Evolutionary conservation across 2,113 vertebrate species (phyloP), one percentile per base, ranked within the genome.

Genomic region (Furnarius figulus): DNA sequence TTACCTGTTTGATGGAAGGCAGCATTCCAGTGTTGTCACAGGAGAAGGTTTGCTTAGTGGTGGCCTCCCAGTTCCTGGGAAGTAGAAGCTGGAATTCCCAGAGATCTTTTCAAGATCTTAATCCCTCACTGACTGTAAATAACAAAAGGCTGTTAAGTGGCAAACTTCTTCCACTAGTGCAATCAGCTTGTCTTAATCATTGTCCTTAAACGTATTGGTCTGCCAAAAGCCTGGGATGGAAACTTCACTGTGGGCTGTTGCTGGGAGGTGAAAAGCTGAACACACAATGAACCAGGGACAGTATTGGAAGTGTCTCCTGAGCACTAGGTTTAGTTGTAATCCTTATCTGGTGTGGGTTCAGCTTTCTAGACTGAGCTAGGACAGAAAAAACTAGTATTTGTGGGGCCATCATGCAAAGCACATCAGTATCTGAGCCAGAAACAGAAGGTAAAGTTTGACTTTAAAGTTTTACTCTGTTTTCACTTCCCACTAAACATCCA

Each of bases 91-190:
- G 76, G 20, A 83, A 62, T 52, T 94, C 55, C 47, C 22, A 23
- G 63, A 86, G 31, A 28, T 80, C 68, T 92, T 13, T 73, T 94
- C 49, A 39, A 66, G 46, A 88, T 55, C 77, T 84, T 68, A 90
- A 79, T 67, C 86, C 37, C 44, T 67, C 83, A 46, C 35, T 72
- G 62, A 58, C 30, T 89, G 76, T 52, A 47, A 77, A 81, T 49
- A 76, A 61, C 58, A 61, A 50, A 80, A 78, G 63, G 70, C 50
- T 8, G 5, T 33, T 74, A 87, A 71, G 46, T 30, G 27, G 13
- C 46, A 74, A 44, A 47, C n/a, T 62, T 78, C 44, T 82, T 53
- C 84, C 33, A 35, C 81, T 89, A 23, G 37, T 89, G 55, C 81
- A 40, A 6, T 58, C 40, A 24, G 6, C 66, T 82, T 71, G 42